Base-by-base conservation (phyloP, 1,140 invertebrate genomes). In the Cydia strobilella region DNA sequence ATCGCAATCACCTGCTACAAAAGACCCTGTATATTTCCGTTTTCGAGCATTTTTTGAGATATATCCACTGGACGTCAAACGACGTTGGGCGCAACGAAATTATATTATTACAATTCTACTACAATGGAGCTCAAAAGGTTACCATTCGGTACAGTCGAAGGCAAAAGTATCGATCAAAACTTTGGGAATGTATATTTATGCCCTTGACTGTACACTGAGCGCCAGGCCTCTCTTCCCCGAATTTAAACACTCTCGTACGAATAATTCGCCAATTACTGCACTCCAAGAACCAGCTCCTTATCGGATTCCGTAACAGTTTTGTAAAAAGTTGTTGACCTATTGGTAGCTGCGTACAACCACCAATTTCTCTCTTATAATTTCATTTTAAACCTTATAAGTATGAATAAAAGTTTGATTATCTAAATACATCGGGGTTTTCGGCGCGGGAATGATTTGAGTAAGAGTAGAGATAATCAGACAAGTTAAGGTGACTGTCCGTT, bases 281-380 rank as follows among this genome's bases (percentile, higher is more conserved):
- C 51, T 18, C 51, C 51, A 23, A 9, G n/a, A 59, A 20, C 54
- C 54, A 54, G 51, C n/a, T 20, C 20, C 54, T 59, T 18, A 12
- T 59, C 54, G 54, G 20, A 59, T 59, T 59, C 54, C 54, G 54
- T 59, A 59, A 23, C 54, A 59, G 18, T 12, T 23, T 54, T 54
- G 54, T 59, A 20, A 59, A 23, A 59, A 59, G 54, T 59, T 59
- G 54, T 59, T 59, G 54, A 59, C 54, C 54, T 59, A 59, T 59
- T 59, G 54, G 54, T 59, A 59, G 51, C 54, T 59, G 20, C 20
- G 23, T 23, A 23, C 20, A 23, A 10, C 6, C 1, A 51, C n/a
- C 48, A 51, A 51, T 45, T 45, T 45, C 3, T 45, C 42, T 31
- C 31, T 54, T 18, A 18, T 9, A 13, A 18, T 54, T 5, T 54